These are phyloP conservation scores for Tachina grossa DNA, from an alignment of 2,888 invertebrate genomes.

Conservation along the genomic window DNA sequence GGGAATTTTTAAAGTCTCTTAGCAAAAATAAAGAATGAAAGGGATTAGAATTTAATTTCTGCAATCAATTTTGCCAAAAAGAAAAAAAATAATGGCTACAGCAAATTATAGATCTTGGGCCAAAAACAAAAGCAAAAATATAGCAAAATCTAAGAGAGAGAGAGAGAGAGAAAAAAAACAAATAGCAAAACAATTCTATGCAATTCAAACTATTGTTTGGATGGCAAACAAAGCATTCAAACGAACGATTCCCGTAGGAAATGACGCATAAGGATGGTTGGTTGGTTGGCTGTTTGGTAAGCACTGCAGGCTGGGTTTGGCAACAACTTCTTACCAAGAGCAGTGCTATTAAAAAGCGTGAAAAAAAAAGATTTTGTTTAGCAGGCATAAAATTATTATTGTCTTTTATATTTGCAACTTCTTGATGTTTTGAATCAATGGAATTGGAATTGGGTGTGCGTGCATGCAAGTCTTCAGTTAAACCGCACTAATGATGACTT, in stretches of 20 bases:
- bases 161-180: not conserved
- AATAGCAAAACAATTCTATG: slow-evolving; percentile 23
- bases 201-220: slow-evolving; percentile 43
- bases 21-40: slow-evolving; percentile 28
- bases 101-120: slow-evolving; percentile 59
- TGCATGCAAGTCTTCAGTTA: slow-evolving; percentile 55
- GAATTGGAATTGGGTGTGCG: slow-evolving; percentile 49
- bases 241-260: slow-evolving; percentile 69
- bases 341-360: not conserved
- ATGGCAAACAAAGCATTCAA: slow-evolving; percentile 29
- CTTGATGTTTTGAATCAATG: slow-evolving; percentile 24
- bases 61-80: slow-evolving; percentile 55
- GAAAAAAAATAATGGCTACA: slow-evolving; percentile 41
- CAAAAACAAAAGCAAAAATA: slow-evolving; percentile 19
- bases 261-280: slow-evolving; percentile 65
- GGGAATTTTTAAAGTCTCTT: slow-evolving; percentile 14
- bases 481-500: slow-evolving; percentile 70
- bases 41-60: slow-evolving; percentile 65
- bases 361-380: not conserved
- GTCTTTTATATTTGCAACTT: slow-evolving; percentile 44
- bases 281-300: slow-evolving; percentile 1
- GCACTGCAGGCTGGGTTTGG: slow-evolving; percentile 50
- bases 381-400: slow-evolving; percentile 45
- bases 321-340: slow-evolving; percentile 1
- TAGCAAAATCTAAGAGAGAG: not conserved